phyloP scores from a whole-genome alignment of 2,113 vertebrate genomes.

The Brachypodius melanocephalos region DNA sequence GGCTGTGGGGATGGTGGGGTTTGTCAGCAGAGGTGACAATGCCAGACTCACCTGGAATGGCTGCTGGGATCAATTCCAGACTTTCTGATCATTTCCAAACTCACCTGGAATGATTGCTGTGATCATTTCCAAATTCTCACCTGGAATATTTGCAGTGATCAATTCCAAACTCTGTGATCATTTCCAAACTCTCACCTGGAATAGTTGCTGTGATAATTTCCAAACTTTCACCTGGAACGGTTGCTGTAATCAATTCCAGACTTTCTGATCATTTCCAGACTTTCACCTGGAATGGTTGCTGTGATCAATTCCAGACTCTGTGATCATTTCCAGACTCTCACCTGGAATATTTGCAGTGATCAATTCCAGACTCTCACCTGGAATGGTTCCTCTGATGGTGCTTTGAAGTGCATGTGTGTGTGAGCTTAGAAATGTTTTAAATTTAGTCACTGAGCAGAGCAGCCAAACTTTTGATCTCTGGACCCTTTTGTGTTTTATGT shows the following conservation, averaged over 20 bases:
- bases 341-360: accelerated
- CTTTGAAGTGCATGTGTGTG: neutral
- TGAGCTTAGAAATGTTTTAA: neutral
- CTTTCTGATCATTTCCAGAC: neutral
- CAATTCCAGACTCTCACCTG: neutral
- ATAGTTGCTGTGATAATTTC: neutral
- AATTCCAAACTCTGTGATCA: neutral
- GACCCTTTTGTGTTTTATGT: neutral
- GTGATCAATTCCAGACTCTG: neutral
- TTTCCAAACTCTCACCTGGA: neutral
- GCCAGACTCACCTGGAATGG: neutral
- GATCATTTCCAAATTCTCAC: neutral
- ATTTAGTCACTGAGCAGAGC: neutral
- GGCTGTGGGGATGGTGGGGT: neutral
- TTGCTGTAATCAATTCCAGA: neutral
- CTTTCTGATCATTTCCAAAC: neutral
- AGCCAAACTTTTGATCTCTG: neutral
- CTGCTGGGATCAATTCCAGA: neutral
- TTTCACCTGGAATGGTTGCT: neutral
- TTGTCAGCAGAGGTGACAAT: neutral
- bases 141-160: neutral
- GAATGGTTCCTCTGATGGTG: accelerated
- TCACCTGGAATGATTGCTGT: neutral
- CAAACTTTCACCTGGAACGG: neutral
- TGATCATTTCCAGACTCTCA: neutral